A percentile compares a stretch with the other conserved stretches of the same genome.
phyloP scores from a whole-genome alignment of 1,140 invertebrate species.

The Drosophila biarmipes region DNA sequence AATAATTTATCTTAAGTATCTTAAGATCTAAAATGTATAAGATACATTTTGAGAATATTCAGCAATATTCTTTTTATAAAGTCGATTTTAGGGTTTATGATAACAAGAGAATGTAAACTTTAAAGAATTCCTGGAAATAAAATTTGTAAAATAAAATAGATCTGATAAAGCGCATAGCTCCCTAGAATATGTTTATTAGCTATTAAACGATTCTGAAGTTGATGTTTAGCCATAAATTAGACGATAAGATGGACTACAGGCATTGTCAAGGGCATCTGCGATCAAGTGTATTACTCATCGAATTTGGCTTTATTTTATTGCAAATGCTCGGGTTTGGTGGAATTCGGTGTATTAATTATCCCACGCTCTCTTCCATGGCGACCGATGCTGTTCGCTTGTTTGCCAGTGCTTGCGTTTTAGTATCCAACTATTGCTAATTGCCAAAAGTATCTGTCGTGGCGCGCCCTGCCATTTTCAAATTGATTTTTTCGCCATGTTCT shows the following conservation, averaged over 20 bases:
- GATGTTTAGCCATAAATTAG: constrained; percentile 17
- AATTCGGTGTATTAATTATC: constrained; percentile 50
- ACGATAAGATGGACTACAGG: constrained; percentile 9
- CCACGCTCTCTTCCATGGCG: constrained; percentile 42
- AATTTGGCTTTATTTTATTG: constrained; percentile 29
- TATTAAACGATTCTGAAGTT: constrained; percentile 3
- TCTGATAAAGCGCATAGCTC: not conserved
- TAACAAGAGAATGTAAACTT: not conserved
- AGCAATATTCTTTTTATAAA: too few species aligned
- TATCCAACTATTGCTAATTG: constrained; percentile 59
- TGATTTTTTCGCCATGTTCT: constrained; percentile 45
- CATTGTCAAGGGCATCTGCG: constrained; percentile 39
- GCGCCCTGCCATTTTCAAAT: constrained; percentile 57
- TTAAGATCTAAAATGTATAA: too few species aligned
- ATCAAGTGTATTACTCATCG: constrained; percentile 36
- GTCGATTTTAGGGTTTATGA: too few species aligned
- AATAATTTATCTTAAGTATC: too few species aligned
- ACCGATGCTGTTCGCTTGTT: constrained; percentile 28
- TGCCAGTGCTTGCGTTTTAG: constrained; percentile 40
- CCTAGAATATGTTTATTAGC: constrained; percentile 5
- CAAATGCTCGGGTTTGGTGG: constrained; percentile 37
- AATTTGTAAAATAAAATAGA: not conserved
- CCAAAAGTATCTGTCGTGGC: constrained; percentile 50
- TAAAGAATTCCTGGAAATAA: constrained; percentile 2
- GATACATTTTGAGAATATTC: too few species aligned